phyloP scores from a whole-genome alignment of 2,113 vertebrate species.

The Brevimyrus niger region DNA sequence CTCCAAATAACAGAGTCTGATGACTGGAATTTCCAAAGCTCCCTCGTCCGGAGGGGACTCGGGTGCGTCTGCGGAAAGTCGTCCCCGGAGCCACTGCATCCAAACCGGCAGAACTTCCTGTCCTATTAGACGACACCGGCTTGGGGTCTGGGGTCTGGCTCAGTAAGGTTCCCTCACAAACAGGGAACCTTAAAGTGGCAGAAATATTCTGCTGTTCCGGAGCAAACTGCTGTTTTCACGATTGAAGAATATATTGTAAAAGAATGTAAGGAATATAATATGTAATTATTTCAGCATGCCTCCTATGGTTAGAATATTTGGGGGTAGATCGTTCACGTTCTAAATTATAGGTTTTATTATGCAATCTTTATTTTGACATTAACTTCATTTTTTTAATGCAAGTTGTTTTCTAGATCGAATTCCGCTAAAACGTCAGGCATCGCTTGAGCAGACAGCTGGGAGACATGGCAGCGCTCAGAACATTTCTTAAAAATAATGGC shows the following conservation, averaged over 20 bases:
- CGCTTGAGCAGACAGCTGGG: neutral
- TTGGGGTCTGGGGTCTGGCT: neutral
- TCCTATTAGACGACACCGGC: neutral
- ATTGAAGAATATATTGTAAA: neutral
- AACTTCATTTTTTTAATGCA: neutral
- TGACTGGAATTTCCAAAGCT: neutral
- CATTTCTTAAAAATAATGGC: neutral
- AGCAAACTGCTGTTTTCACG: neutral
- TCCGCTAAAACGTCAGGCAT: neutral
- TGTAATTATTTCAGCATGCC: neutral
- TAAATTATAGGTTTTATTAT: neutral
- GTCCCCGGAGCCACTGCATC: neutral
- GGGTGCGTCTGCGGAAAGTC: neutral
- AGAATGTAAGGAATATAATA: neutral
- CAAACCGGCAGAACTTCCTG: neutral
- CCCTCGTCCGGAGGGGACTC: neutral
- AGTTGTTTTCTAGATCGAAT: neutral
- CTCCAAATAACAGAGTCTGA: constrained; percentile 14
- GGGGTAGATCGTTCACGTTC: neutral
- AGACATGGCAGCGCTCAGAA: neutral
- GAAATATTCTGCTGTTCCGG: neutral
- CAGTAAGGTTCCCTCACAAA: neutral
- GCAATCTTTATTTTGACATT: neutral
- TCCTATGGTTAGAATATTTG: constrained; percentile 3
- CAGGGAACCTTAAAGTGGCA: neutral